Conservation (phyloP, 2,888 invertebrate species). For the Parasteatoda lunata region DNA sequence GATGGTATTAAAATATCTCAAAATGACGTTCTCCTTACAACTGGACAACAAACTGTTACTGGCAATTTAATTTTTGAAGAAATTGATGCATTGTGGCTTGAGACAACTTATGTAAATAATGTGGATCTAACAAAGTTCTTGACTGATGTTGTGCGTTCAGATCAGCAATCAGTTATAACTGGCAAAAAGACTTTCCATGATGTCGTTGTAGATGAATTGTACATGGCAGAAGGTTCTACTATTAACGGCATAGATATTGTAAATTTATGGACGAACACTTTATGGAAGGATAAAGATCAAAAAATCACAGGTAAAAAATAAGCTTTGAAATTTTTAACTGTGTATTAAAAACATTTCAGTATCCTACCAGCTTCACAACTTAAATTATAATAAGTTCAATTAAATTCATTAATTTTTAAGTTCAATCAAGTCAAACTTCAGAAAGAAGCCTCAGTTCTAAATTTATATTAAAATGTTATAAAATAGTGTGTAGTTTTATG, state of each 20-base stretch:
- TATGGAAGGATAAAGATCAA: slow-evolving; percentile 65
- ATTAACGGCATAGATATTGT: slow-evolving; percentile 61
- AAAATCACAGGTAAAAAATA: slow-evolving; percentile 47
- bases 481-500: no score
- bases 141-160: slow-evolving; percentile 47
- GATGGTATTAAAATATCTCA: slow-evolving; percentile 60
- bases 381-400: no score
- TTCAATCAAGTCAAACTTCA: no score
- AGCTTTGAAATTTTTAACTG: background rate
- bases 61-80: slow-evolving; percentile 33
- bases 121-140: slow-evolving; percentile 51
- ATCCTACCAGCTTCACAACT: no score
- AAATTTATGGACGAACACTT: slow-evolving; percentile 62
- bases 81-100: slow-evolving; percentile 29
- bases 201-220: slow-evolving; percentile 28
- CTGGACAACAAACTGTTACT: slow-evolving; percentile 57
- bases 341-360: background rate
- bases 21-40: slow-evolving; percentile 45
- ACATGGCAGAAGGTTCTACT: slow-evolving; percentile 34
- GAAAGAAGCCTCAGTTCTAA: no score
- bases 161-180: slow-evolving; percentile 35
- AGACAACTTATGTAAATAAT: slow-evolving; percentile 46
- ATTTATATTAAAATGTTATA: no score
- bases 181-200: slow-evolving; percentile 56
- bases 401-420: no score